Base-by-base conservation (phyloP, 2,113 vertebrate species). In the Anarrhichthys ocellatus region DNA sequence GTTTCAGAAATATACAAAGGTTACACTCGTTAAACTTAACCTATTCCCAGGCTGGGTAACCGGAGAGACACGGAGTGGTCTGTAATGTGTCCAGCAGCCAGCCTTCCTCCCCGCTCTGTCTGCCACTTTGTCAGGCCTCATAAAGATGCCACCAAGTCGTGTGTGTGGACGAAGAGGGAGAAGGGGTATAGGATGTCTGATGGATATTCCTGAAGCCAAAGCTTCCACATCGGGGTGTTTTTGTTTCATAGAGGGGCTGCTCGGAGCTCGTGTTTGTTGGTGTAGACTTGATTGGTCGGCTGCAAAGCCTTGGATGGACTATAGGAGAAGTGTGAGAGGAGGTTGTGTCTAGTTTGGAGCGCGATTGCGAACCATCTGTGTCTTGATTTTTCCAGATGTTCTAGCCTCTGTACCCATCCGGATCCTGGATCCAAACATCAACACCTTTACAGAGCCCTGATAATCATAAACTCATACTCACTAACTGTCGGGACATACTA, bases 101-200 rank as follows among this genome's bases (percentile, higher is more conserved):
- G 73, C 64, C 48, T 27, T 73, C 72, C 77, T 76, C 78, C 68
- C 82, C 62, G 24, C 72, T 83, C 84, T n/a, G 81, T 89, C 90
- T 89, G 80, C 87, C 87, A 86, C 92, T 92, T 92, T 89, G 86
- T 94, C 90, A 89, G 80, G 85, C 79, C 81, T 92, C 90, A 82
- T 94, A 93, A 94, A 95, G 81, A 87, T 89, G 85, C 91, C 91
- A 90, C 87, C 76, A 70, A 70, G 78, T 87, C 73, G 82, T 91
- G 82, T 91, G 89, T 90, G 87, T 76, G 78, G 80, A 80, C 73
- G 64, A 80, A 38, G 59, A 81, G 34, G 59, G 75, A 73, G n/a
- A 64, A 29, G 29, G 32, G 71, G 82, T 83, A 50, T 91, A 79
- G 82, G 63, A 64, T 94, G 88, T 87, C 93, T 92, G 87, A 94